Base-by-base conservation (phyloP, 2,113 vertebrate genomes). In the Spea bombifrons region DNA sequence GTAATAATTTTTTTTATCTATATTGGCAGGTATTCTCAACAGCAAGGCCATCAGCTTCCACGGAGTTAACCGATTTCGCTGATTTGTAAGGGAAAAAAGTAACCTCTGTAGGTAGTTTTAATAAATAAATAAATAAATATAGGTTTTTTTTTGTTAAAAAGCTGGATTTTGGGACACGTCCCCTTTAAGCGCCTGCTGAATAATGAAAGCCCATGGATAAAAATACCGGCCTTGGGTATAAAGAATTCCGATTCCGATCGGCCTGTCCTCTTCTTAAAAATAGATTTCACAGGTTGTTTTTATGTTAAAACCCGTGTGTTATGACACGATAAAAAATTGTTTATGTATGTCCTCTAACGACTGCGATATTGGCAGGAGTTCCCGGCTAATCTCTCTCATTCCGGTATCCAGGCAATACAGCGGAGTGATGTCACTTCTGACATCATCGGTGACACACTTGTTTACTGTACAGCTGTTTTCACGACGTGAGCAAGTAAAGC, bases 401-500 rank as follows among this genome's bases (percentile, higher is more conserved):
- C 9, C 8, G 48, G 48, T 53, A 43, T 15, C 16, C n/a, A 10
- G 15, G 63, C 15, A 66, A 66, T 43, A 44, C 17, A 47, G 52
- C 10, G 8, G 3, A 57, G 15, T 49, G 67, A 70, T 52, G 67
- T 70, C 67, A 70, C 12, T 50, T 49, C 67, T 70, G 48, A 70
- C 67, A 4, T 50, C 66, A 68, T 70, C 46, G 1, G 1, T 64
- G 13, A 13, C 61, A 64, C 5, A n/a, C 46, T 17, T 70, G 67
- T 70, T 70, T 70, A 16, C 47, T 8, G 48, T 70, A 50, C 10
- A 64, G 61, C 61, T 64, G 61, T 64, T 16, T 64, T 17, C 61
- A 17, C 3, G 5, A 17, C 5, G 7, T 7, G 61, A 16, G 30
- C n/a, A 64, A 64, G 61, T 64, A 4, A 64, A 16, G 30, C n/a